Conservation (phyloP, 2,113 vertebrate genomes). For the Azemiops feae region DNA sequence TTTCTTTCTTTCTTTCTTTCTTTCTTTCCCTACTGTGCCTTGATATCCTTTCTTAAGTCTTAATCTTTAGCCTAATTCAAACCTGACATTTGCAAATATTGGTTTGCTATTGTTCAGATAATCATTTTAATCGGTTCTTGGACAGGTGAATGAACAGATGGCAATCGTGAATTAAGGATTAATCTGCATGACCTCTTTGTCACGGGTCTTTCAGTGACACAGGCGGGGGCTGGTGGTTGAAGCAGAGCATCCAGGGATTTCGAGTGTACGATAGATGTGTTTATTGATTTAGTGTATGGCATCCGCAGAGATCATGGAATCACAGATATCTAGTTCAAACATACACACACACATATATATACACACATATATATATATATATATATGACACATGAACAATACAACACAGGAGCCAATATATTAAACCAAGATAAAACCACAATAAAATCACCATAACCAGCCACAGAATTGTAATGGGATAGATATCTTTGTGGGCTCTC, state of each 20-base stretch:
- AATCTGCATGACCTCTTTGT: neutral
- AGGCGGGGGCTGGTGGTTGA: too few species aligned
- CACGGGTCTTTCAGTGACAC: neutral
- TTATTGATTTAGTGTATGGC: neutral
- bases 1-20: neutral
- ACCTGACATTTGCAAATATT: neutral
- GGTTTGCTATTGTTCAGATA: neutral
- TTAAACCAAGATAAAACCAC: neutral
- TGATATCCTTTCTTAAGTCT: neutral
- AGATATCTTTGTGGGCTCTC: neutral
- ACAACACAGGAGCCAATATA: neutral
- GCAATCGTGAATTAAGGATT: neutral
- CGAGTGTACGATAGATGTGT: neutral
- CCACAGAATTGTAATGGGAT: neutral
- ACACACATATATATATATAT: too few species aligned
- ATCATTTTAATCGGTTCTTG: neutral
- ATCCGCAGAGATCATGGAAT: neutral
- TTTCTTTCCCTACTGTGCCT: neutral
- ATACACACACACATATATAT: too few species aligned
- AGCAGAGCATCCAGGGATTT: neutral
- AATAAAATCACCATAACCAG: neutral
- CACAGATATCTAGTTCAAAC: neutral
- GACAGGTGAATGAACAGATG: neutral
- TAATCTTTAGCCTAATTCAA: neutral
- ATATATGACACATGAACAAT: too few species aligned